Conservation (phyloP, 2,113 vertebrate species). For the Rallus limicola region DNA sequence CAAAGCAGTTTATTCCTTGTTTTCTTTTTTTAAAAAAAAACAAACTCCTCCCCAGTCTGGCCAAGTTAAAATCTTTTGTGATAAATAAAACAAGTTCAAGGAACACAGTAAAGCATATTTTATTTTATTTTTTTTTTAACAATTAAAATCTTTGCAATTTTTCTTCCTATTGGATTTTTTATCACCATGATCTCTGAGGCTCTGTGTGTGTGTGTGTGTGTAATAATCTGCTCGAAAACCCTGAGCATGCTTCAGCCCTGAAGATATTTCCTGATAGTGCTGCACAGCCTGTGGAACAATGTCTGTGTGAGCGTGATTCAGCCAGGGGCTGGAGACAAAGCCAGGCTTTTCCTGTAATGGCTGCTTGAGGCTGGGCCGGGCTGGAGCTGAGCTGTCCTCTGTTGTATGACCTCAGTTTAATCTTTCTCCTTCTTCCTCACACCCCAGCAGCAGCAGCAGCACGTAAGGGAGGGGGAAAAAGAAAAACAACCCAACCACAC, state of each 20-base stretch:
- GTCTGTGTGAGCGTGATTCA: constrained; percentile 12
- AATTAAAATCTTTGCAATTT: not conserved
- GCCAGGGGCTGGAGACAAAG: constrained; percentile 43
- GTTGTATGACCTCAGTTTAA: not conserved
- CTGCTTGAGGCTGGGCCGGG: constrained; percentile 40
- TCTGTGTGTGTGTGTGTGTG: rapidly evolving
- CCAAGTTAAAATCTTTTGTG: not conserved
- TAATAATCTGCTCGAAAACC: not conserved
- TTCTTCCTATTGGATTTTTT: constrained; percentile 10
- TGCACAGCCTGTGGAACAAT: not conserved
- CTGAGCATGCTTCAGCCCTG: not conserved
- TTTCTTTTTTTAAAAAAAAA: not conserved
- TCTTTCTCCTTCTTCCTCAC: not conserved
- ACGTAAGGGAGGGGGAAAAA: not conserved
- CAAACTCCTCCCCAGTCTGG: not conserved
- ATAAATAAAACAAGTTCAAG: constrained; percentile 15
- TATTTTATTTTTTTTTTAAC: not conserved
- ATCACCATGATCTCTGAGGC: not conserved
- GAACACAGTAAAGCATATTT: not conserved
- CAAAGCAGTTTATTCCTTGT: constrained; percentile 15
- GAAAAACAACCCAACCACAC: not conserved
- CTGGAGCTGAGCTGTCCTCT: constrained; percentile 21
- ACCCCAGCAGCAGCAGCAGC: not conserved
- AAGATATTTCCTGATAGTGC: not conserved
- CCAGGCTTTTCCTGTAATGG: constrained; percentile 60